Evolutionary conservation across 2,113 vertebrate species (phyloP).

Genomic region (Astur gentilis): DNA sequence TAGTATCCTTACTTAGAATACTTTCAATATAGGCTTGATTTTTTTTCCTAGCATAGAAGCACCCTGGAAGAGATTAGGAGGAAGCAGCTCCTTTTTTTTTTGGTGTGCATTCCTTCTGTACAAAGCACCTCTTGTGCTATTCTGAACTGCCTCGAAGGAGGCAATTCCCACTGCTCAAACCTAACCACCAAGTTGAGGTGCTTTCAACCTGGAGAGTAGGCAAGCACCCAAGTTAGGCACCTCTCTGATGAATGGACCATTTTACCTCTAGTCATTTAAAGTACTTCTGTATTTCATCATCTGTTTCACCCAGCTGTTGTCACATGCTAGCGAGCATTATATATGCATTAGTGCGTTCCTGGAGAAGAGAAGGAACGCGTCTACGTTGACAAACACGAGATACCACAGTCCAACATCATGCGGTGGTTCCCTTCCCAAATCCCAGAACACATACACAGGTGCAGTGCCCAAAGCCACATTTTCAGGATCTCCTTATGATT

Average conservation of each 20-base stretch:
- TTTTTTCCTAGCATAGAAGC: not conserved
- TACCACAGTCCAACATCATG: not conserved
- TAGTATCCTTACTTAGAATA: not conserved
- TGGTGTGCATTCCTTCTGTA: not conserved
- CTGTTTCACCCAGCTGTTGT: not conserved
- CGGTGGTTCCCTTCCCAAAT: not conserved
- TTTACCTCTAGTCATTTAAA: not conserved
- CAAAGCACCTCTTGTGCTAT: not conserved
- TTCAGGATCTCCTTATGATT: not conserved
- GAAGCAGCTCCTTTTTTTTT: not conserved
- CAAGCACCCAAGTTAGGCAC: not conserved
- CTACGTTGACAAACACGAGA: not conserved
- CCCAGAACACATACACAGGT: not conserved
- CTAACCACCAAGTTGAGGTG: not conserved
- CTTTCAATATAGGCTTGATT: not conserved
- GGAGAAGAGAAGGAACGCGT: not conserved
- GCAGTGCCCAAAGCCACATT: not conserved
- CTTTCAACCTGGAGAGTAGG: not conserved
- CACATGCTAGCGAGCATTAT: not conserved
- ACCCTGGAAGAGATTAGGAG: not conserved
- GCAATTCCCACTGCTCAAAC: not conserved
- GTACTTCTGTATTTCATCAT: not conserved
- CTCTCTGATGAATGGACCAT: not conserved
- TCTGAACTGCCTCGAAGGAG: not conserved
- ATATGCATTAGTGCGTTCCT: not conserved